Evolutionary conservation across 1,140 invertebrate genomes (phyloP), one percentile per base, ranked within the genome.

Genomic region (Lepidurus arcticus): DNA sequence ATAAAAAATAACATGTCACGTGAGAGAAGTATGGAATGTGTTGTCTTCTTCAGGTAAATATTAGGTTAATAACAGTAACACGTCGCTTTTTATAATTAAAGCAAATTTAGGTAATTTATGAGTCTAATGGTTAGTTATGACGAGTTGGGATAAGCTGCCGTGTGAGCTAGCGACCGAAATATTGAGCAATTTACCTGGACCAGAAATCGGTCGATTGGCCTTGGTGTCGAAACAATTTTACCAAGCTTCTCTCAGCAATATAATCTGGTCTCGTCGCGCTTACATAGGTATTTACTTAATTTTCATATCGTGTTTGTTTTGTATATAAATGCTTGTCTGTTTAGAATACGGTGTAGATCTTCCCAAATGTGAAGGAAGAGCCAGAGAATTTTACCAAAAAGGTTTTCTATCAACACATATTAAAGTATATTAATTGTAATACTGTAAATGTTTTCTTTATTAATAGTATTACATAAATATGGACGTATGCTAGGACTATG

Each of bases 401-500:
- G 44, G 78, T 78, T 75, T n/a, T 43, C 10, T 42, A 73, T 74
- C n/a, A 73, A 7, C 2, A 34, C 10, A 65, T 8, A 43, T 16
- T 44, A 73, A 26, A 24, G 13, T 53, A 65, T 43, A 9, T 42
- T 44, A 8, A 8, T 73, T 26, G n/a, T 73, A 77, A 11, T 73
- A 10, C 21, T 16, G 26, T 26, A 16, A 10, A 78, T 21, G 1
- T 42, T 42, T 44, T 53, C 16, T 78, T 78, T n/a, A 9, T 78
- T n/a, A 9, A 42, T 42, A 78, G 73, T 75, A 21, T 43, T 78
- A n/a, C 47, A 42, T n/a, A 34, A 75, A 43, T 78, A 78, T 74
- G 78, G 78, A 2, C 8, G 34, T 3, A 44, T 78, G 44, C 24
- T 78, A 2, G 78, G 78, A 6, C 73, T 78, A n/a, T 78, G 78